Evolutionary conservation across 1,140 invertebrate genomes (phyloP), one percentile per base, ranked within the genome.

Genomic region (Babylonia areolata): DNA sequence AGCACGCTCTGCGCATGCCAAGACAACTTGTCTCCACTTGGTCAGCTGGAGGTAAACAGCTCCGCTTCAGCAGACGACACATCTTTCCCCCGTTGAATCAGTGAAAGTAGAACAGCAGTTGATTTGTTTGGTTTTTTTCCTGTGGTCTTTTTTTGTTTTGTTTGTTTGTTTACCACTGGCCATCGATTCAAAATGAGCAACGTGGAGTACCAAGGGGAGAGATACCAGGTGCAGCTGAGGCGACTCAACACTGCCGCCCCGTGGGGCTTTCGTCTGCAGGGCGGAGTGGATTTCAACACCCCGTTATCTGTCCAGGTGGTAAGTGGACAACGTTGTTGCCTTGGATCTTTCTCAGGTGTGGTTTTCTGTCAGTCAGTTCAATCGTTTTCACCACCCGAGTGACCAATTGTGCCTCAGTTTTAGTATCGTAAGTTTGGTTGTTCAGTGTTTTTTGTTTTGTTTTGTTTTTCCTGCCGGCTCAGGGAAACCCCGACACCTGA

Each of bases 231-330:
- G 93, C 96, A 97, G 93, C 95, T 99, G 88, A 96, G 96, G 91
- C 96, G 97, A 92, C 96, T 96, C 88, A 97, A 98, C 91, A 96
- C 96, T 64, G 96, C 96, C 88, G 92, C 93, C 15, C 96, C 97
- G 85, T 98, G 98, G 97, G 98, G 98, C 88, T 99, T 99, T 95
- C 96, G 98, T 90, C 96, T 99, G 77, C 98, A 99, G 94, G 98
- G 98, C 75, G 98, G 98, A 42, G 97, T 97, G 93, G 98, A 99
- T 95, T 99, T 98, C 92, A 97, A 97, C 87, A 97, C 97, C 87
- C 97, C 98, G 5, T 96, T 99, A 75, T 96, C 98, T 90, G 96
- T 99, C 77, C 97, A 98, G 94, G 98, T 98, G 97, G 98, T 99
- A 95, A 96, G 96, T 94, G 46, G 46, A 51, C 46, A 46, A 51